Evolutionary conservation across 2,797 vertebrate species (phyloP), one percentile per base, ranked within the genome.

Genomic region (Urophycis tenuis): DNA sequence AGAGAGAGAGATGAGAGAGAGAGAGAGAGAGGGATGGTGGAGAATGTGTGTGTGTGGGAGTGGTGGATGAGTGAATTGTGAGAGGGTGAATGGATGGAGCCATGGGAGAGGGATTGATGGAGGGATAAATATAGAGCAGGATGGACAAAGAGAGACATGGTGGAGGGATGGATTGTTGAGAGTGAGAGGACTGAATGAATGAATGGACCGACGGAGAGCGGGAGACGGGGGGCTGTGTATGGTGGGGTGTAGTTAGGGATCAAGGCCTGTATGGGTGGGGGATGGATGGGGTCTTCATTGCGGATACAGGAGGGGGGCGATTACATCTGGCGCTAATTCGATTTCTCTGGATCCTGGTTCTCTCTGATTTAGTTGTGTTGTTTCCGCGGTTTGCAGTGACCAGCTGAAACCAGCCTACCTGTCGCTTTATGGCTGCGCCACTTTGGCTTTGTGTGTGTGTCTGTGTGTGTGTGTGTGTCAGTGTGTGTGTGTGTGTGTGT

Each of bases 321-420:
- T 92, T 90, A 91, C 90, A 91, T 89, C 87, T 86, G 75, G 77
- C 80, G 81, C 81, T 93, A 93, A 93, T 93, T 91, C 83, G 53
- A 92, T 93, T 92, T 91, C 80, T 83, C 83, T 79, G 34, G 77
- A n/a, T 31, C 64, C n/a, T 17, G 22, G 19, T 53, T 75, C 53
- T 14, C 33, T 33, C 82, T 84, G 87, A 89, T 88, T 89, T 87
- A 84, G 74, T 81, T 64, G 60, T 64, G 60, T n/a, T n/a, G 49
- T 25, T 64, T 64, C 60, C 60, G 12, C 60, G n/a, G 60, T 64
- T 64, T 64, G 22, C 60, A 64, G 11, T 9, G 60, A 64, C 60
- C 45, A 53, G 17, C 45, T 53, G 45, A 22, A 22, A 22, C 45
- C 5, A 19, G 45, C 45, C 45, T 64, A 64, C 60, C 60, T 64